phyloP scores from a whole-genome alignment of 2,888 invertebrate genomes.

The Scaeva pyrastri region DNA sequence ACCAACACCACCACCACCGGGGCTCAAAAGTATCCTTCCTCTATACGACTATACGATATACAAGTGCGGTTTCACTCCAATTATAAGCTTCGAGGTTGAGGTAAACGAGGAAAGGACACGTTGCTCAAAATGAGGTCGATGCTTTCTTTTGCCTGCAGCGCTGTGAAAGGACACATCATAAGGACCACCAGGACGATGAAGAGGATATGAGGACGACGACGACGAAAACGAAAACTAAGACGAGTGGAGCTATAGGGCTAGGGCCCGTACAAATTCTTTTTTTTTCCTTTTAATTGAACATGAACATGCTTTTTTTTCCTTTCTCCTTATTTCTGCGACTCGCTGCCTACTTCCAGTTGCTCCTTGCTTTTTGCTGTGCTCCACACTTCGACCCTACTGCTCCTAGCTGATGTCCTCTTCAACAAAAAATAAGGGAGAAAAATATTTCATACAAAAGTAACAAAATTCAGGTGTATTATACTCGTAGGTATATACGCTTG shows the following conservation, averaged over 20 bases:
- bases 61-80: constrained; percentile 71
- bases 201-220: too few relatives aligned
- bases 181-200: not conserved
- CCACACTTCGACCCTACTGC: not conserved
- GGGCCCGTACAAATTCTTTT: constrained; percentile 57
- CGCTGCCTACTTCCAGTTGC: constrained; percentile 7
- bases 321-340: constrained; percentile 20
- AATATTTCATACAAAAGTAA: constrained; percentile 58
- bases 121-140: constrained; percentile 70
- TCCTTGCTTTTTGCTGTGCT: constrained; percentile 21
- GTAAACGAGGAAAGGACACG: constrained; percentile 66
- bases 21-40: constrained; percentile 43
- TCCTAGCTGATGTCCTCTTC: constrained; percentile 40
- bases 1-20: not conserved
- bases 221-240: not conserved
- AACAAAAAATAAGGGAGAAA: constrained; percentile 29
- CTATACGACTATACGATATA: constrained; percentile 41
- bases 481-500: too few relatives aligned
- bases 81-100: constrained; percentile 62
- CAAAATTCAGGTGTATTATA: constrained; percentile 35
- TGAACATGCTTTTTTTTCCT: constrained; percentile 41
- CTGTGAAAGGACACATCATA: constrained; percentile 64
- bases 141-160: constrained; percentile 64
- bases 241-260: constrained; percentile 8
- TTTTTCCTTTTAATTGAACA: constrained; percentile 66